Evolutionary conservation across 2,797 vertebrate genomes (phyloP).

Genomic region (Artibeus lituratus): DNA sequence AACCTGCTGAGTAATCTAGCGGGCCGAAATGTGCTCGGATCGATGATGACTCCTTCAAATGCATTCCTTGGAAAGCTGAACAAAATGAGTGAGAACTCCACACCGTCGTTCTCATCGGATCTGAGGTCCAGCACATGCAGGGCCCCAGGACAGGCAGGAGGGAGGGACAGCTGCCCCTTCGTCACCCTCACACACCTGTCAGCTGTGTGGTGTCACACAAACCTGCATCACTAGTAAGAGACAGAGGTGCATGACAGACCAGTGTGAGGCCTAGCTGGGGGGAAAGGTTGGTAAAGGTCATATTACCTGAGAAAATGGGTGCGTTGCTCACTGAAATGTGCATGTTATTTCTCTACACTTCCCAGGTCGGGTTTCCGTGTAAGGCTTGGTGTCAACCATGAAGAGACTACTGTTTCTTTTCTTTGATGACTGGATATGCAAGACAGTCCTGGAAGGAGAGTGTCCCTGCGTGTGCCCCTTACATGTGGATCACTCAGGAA

Average conservation of each 20-base stretch:
- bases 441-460: rapidly evolving
- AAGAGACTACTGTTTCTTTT: rapidly evolving
- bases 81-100: neutral
- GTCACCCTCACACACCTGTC: neutral
- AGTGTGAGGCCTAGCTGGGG: neutral
- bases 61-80: neutral
- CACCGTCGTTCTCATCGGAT: neutral
- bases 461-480: rapidly evolving
- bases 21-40: neutral
- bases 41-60: neutral
- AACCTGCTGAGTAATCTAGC: neutral
- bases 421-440: rapidly evolving
- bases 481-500: neutral
- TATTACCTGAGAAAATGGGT: rapidly evolving
- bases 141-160: rapidly evolving
- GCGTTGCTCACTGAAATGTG: neutral
- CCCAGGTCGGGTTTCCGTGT: neutral
- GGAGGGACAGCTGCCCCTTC: neutral
- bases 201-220: neutral
- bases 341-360: neutral
- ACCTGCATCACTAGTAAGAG: neutral
- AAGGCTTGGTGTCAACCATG: rapidly evolving
- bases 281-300: neutral
- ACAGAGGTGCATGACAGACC: neutral
- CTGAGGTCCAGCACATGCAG: neutral